Evolutionary conservation across 2,888 invertebrate genomes (phyloP).

Genomic region (Pecten maximus): DNA sequence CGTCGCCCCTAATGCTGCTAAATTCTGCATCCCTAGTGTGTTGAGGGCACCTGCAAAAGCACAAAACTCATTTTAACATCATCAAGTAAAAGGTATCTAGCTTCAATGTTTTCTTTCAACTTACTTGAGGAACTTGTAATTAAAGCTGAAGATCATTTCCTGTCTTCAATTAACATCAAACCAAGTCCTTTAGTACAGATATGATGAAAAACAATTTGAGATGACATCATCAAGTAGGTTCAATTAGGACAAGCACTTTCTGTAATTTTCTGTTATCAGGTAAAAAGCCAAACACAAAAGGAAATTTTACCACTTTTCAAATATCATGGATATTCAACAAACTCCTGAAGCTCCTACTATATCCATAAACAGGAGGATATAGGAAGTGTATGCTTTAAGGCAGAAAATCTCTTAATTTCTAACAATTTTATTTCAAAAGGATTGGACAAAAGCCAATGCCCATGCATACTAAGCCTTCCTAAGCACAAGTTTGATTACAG

Average conservation of each 20-base stretch:
- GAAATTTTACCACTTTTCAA: not conserved
- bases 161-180: not conserved
- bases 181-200: not conserved
- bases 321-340: not conserved
- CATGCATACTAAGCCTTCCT: too few species aligned
- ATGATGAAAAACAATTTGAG: not conserved
- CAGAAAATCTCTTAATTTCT: too few species aligned
- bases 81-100: not conserved
- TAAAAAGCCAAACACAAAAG: too few species aligned
- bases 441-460: too few species aligned
- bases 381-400: too few species aligned
- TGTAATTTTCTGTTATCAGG: not conserved
- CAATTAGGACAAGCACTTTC: not conserved
- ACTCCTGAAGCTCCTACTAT: not conserved
- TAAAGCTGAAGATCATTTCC: not conserved
- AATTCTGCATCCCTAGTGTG: conserved; percentile 88
- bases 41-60: conserved; percentile 60
- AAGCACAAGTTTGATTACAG: not conserved
- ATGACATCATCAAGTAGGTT: not conserved
- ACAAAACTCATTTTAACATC: not conserved
- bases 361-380: not conserved
- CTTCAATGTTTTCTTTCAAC: not conserved
- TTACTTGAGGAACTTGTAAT: not conserved
- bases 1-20: conserved; percentile 88
- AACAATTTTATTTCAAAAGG: too few species aligned